Percentiles rank a stretch among this genome's conserved stretches.
Evolutionary conservation across 2,797 vertebrate genomes (phyloP).

Genomic region (Leuciscus waleckii): DNA sequence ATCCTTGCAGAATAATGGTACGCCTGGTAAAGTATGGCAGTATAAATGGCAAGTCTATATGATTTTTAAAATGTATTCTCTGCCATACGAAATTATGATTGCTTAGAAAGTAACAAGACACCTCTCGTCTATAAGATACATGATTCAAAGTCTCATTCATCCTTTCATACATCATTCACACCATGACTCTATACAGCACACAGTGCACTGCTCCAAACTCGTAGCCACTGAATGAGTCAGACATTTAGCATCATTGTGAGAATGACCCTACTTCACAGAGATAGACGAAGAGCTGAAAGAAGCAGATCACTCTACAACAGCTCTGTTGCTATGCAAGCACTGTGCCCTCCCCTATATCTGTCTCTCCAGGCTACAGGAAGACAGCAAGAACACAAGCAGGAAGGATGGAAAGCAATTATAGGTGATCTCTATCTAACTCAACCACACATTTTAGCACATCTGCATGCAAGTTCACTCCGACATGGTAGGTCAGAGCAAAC

Average conservation of each 20-base stretch:
- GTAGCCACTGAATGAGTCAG: background rate
- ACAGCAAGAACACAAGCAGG: slow-evolving; percentile 37
- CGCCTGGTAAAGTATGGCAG: background rate
- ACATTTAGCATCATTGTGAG: slow-evolving; percentile 7
- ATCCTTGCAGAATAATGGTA: background rate
- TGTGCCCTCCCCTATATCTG: slow-evolving; percentile 15
- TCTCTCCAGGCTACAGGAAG: slow-evolving; percentile 35
- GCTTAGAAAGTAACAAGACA: background rate
- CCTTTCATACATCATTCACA: background rate
- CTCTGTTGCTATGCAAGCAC: slow-evolving; percentile 59
- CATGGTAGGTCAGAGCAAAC: background rate
- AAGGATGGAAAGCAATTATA: slow-evolving; percentile 24
- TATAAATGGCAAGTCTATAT: background rate
- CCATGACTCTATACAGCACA: background rate
- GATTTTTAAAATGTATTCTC: background rate
- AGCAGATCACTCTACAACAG: slow-evolving; percentile 17
- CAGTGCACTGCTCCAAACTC: background rate
- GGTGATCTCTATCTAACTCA: background rate
- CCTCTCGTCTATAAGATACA: background rate
- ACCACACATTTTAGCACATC: background rate
- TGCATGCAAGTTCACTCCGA: background rate
- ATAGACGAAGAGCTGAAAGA: background rate
- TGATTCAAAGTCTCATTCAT: background rate
- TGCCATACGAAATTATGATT: background rate
- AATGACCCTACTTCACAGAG: background rate